These are phyloP conservation scores for Semicossyphus pulcher DNA, from an alignment of 2,113 vertebrate species.

Conservation along the genomic window DNA sequence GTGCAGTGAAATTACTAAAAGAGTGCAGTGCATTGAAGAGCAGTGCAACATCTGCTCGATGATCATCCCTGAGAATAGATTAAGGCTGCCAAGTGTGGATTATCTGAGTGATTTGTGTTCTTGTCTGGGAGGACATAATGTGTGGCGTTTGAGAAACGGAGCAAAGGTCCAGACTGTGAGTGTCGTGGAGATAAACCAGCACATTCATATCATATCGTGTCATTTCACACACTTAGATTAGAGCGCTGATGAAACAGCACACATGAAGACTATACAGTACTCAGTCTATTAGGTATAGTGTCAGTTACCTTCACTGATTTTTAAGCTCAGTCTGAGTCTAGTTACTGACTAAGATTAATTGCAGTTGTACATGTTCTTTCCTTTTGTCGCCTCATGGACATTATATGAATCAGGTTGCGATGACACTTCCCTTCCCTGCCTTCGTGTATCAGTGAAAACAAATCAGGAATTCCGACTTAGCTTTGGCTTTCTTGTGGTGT, in stretches of 20 bases:
- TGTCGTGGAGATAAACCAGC: constrained; percentile 32
- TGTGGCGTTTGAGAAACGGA: constrained; percentile 21
- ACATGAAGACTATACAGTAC: too few relatives aligned
- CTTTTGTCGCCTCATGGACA: too few relatives aligned
- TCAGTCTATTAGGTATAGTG: too few relatives aligned
- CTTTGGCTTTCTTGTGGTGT: background rate
- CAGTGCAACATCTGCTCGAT: constrained; percentile 13
- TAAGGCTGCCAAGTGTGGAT: constrained; percentile 22
- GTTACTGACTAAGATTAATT: too few relatives aligned
- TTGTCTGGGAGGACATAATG: constrained; percentile 11
- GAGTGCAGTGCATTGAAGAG: background rate
- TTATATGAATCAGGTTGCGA: too few relatives aligned
- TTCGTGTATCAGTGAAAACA: background rate
- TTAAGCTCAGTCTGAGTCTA: background rate
- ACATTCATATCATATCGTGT: background rate
- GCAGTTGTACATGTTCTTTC: too few relatives aligned
- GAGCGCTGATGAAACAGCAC: too few relatives aligned
- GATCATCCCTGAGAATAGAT: constrained; percentile 33
- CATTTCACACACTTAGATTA: background rate
- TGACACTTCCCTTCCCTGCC: too few relatives aligned
- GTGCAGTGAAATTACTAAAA: background rate
- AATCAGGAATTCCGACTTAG: background rate
- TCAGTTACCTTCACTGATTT: background rate
- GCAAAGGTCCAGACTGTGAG: constrained; percentile 30
- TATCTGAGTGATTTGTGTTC: constrained; percentile 18